phyloP scores from a whole-genome alignment of 2,888 invertebrate species.

The Eueremaeus valkanovi region DNA sequence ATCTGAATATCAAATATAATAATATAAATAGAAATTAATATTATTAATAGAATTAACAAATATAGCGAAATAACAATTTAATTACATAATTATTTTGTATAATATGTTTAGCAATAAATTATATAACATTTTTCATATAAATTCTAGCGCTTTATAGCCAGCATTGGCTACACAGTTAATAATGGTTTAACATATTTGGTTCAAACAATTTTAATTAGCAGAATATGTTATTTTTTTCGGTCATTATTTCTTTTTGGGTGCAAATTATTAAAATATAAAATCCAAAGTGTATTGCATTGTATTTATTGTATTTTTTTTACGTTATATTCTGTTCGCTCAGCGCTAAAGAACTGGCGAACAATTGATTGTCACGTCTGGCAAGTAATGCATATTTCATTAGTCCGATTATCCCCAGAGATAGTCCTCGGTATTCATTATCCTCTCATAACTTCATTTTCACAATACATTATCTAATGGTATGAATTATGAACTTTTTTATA shows the following conservation, averaged over 20 bases:
- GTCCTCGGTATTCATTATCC: conserved; percentile 21
- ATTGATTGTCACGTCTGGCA: conserved; percentile 1
- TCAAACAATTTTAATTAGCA: conserved; percentile 11
- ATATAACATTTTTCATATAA: background rate
- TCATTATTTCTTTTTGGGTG: background rate
- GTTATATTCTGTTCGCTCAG: no score
- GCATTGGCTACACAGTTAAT: background rate
- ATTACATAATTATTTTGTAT: background rate
- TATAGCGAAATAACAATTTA: background rate
- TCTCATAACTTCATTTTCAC: conserved; percentile 18
- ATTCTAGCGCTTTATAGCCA: background rate
- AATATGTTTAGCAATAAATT: background rate
- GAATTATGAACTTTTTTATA: background rate
- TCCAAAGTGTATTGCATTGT: background rate
- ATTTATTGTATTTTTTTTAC: no score
- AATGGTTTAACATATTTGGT: conserved; percentile 2
- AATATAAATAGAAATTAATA: background rate
- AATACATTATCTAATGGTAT: background rate
- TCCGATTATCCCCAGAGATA: conserved; percentile 13
- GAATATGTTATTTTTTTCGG: background rate
- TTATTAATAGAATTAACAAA: no score
- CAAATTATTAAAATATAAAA: background rate
- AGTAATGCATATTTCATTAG: conserved; percentile 13
- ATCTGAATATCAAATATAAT: background rate
- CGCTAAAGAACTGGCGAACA: background rate